These are phyloP conservation scores for Cheilosia impressa DNA, from an alignment of 2,888 invertebrate species.

Conservation along the genomic window DNA sequence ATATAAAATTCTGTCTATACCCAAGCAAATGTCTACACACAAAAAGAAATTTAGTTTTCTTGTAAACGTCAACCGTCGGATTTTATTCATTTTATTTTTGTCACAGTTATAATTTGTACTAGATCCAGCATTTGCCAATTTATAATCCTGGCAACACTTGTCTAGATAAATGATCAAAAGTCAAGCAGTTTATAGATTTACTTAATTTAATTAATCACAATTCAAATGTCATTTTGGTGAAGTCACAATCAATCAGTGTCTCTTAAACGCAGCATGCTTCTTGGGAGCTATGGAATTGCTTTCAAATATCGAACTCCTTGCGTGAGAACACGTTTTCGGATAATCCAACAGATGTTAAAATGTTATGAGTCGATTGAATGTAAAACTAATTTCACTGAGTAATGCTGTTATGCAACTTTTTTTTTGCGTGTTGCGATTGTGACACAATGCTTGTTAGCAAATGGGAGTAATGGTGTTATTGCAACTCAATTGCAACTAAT, in stretches of 20 bases:
- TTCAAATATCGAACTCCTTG: constrained; percentile 1
- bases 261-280: constrained; percentile 37
- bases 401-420: constrained; percentile 45
- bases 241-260: constrained; percentile 45
- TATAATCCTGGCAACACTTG: no score
- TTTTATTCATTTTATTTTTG: no score
- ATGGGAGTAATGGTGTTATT: constrained; percentile 39
- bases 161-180: not conserved
- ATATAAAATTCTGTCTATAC: no score
- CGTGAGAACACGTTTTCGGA: constrained; percentile 45
- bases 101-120: no score
- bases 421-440: not conserved
- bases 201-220: constrained; percentile 25
- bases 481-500: constrained; percentile 42
- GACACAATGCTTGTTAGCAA: constrained; percentile 30
- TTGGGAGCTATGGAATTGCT: constrained; percentile 1
- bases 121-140: no score
- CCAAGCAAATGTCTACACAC: no score
- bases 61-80: no score
- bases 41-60: no score
- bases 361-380: constrained; percentile 24
- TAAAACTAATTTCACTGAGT: constrained; percentile 32
- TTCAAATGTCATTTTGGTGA: constrained; percentile 21
- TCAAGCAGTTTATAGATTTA: not conserved
- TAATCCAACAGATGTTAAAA: constrained; percentile 23